Evolutionary conservation across 2,888 invertebrate genomes (phyloP), one percentile per base, ranked within the genome.

Genomic region (Drosophila trichaetosa): DNA sequence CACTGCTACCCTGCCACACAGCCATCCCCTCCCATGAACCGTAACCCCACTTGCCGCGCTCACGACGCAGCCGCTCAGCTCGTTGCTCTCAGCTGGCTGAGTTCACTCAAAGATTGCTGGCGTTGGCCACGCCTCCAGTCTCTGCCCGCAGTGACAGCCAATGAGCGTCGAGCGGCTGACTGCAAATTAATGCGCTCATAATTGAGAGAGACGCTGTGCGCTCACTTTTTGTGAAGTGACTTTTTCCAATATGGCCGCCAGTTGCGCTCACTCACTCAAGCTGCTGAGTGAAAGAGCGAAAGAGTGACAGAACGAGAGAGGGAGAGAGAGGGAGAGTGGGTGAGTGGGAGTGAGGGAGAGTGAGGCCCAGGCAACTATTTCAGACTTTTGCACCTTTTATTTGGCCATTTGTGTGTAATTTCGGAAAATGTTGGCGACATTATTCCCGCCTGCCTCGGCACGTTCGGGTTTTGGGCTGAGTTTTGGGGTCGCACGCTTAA

Each of bases 351-450:
- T 40, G 49, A 51, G 21, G 11, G 29, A 40, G 52, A 42, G 34
- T 34, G 63, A 46, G 68, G 58, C 69, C 74, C 73, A 69, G 71
- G 73, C 69, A 84, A 84, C 79, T 76, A 78, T 76, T 79, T 70
- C 77, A 75, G 81, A 78, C 73, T 81, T 82, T 87, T 87, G 83
- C 79, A 82, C 79, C 80, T 89, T 89, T 87, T 87, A 87, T 91
- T 89, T 85, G 82, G 87, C 86, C 89, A 88, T 90, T 89, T 88
- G 88, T 86, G 87, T 88, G 85, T 88, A 89, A 90, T 91, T 90
- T 91, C 72, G 78, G 79, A 90, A 90, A 87, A 90, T 89, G 90
- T 89, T 83, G 85, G 79, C 83, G 90, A 83, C 87, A 89, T 87
- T 89, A 82, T 87, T 58, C 69, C 72, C 72, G 67, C 63, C 80